Percentiles rank a stretch among this genome's conserved stretches.
phyloP scores from a whole-genome alignment of 2,888 invertebrate species.

The Microplitis deprimator region DNA sequence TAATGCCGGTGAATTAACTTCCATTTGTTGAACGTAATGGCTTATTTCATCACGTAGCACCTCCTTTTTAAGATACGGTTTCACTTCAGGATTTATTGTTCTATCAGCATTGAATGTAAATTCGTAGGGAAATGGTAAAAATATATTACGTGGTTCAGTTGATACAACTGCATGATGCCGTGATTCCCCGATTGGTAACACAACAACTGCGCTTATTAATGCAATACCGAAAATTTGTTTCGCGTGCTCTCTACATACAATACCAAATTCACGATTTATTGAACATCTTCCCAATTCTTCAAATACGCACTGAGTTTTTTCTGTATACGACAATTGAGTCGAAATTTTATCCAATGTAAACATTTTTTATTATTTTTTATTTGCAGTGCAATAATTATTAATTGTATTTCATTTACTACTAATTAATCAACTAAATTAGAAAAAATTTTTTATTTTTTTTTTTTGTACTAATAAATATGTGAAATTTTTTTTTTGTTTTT shows the following conservation, averaged over 20 bases:
- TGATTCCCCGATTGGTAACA: not conserved
- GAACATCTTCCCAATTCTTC: constrained; percentile 1
- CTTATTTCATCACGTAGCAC: not conserved
- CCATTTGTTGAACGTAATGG: not conserved
- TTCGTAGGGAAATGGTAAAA: not conserved
- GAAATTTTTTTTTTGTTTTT: not conserved
- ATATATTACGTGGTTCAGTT: not conserved
- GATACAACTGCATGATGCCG: not conserved
- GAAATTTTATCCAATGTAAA: not conserved
- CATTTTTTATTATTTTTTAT: not conserved
- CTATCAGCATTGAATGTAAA: not conserved
- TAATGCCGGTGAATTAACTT: not conserved
- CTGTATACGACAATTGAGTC: not conserved
- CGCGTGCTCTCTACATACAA: not conserved
- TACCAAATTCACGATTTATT: constrained; percentile 1
- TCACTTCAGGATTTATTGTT: not conserved
- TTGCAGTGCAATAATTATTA: not conserved
- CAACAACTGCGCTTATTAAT: not conserved
- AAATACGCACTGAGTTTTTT: not conserved
- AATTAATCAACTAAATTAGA: not conserved
- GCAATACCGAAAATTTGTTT: not conserved
- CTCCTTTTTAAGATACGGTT: not conserved
- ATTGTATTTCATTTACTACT: not conserved
- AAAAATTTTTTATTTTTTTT: not conserved
- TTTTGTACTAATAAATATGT: not conserved